Evolutionary conservation across 1,140 invertebrate species (phyloP).

Genomic region (Frieseomelitta varia): DNA sequence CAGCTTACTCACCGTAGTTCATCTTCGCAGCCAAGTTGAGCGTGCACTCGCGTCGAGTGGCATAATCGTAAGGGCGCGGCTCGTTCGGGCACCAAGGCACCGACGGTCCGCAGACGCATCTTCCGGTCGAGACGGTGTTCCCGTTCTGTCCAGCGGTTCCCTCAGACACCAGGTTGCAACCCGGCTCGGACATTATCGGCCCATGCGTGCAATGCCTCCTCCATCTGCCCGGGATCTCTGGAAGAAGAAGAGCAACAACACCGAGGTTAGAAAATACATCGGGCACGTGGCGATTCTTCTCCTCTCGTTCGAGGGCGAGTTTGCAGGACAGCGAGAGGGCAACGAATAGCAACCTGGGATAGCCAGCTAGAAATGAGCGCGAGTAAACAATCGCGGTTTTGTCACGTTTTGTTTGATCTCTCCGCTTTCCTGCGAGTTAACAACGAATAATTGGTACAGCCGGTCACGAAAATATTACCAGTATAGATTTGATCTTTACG

Average conservation of each 20-base stretch:
- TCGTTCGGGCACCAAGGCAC: constrained; percentile 80
- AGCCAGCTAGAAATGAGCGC: neutral
- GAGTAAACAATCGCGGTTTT: neutral
- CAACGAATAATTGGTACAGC: constrained; percentile 27
- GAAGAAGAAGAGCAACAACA: neutral
- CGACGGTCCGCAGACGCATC: constrained; percentile 77
- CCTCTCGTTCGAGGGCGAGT: neutral
- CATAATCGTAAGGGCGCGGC: constrained; percentile 76
- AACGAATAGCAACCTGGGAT: neutral
- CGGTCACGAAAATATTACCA: too few species aligned
- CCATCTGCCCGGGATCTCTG: constrained; percentile 79
- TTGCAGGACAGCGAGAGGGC: neutral
- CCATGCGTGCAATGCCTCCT: constrained; percentile 76
- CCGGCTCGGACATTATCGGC: constrained; percentile 73
- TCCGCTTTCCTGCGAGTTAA: neutral
- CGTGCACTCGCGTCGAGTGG: constrained; percentile 77
- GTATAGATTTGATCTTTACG: too few species aligned
- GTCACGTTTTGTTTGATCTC: neutral
- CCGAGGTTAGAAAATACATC: neutral
- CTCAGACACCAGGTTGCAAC: constrained; percentile 78
- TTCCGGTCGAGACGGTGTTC: constrained; percentile 68
- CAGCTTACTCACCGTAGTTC: constrained; percentile 73
- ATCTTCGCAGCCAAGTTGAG: constrained; percentile 79
- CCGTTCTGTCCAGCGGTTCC: constrained; percentile 55
- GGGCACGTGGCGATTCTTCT: neutral